These are phyloP conservation scores for Andricus grossulariae DNA, from an alignment of 1,140 invertebrate genomes.

Conservation along the genomic window DNA sequence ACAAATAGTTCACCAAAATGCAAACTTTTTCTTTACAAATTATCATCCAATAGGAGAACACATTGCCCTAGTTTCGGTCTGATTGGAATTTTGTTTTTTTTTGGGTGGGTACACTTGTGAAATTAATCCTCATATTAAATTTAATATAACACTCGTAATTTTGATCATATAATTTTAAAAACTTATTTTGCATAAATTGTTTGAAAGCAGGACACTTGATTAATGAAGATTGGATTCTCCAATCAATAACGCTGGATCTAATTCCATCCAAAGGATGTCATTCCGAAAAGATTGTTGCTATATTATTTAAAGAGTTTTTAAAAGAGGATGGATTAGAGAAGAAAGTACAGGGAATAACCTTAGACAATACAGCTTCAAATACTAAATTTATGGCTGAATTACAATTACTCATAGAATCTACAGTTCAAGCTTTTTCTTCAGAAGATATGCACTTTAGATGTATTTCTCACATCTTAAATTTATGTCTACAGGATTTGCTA, in stretches of 20 bases:
- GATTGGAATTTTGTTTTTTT: no score
- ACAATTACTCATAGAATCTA: background rate
- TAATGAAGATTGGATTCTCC: background rate
- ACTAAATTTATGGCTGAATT: slow-evolving; percentile 28
- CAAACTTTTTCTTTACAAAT: no score
- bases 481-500: background rate
- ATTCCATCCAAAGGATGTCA: background rate
- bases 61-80: no score
- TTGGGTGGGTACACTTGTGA: no score
- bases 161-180: no score
- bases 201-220: background rate
- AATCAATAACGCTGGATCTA: background rate
- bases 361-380: slow-evolving; percentile 40
- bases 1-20: no score
- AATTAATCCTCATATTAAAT: no score
- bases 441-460: no score
- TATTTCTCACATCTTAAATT: no score
- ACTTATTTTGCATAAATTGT: background rate
- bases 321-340: slow-evolving; percentile 35
- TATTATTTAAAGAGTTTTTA: slow-evolving; percentile 50
- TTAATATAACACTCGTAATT: background rate
- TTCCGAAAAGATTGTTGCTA: background rate
- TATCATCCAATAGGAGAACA: no score
- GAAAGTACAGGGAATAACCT: slow-evolving; percentile 40
- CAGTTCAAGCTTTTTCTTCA: slow-evolving; percentile 14